Evolutionary conservation across 2,888 invertebrate species (phyloP).

Genomic region (Xestia ashworthii): DNA sequence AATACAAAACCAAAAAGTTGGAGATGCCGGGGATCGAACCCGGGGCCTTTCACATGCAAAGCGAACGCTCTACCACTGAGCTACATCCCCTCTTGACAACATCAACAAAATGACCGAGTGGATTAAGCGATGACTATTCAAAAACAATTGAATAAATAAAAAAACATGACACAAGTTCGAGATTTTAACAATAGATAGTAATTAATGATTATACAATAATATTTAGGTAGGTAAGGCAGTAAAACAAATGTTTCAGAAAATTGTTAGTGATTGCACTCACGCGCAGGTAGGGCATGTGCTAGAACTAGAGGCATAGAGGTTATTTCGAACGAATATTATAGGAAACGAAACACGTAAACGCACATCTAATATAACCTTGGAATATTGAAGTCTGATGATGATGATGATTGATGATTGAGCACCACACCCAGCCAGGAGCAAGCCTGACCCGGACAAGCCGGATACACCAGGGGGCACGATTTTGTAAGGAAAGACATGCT

Average conservation of each 20-base stretch:
- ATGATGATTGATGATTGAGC: too few species aligned
- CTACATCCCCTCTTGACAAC: slow-evolving; percentile 91
- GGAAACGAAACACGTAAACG: too few species aligned
- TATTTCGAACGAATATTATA: too few species aligned
- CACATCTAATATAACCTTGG: too few species aligned
- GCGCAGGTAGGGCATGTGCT: neutral
- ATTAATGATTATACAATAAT: neutral
- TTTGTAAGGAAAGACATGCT: too few species aligned
- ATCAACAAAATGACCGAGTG: rapidly evolving
- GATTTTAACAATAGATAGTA: slow-evolving; percentile 27
- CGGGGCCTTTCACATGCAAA: slow-evolving; percentile 99
- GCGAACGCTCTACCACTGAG: slow-evolving; percentile 99
- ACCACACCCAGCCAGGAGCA: too few species aligned
- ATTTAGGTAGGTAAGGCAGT: neutral
- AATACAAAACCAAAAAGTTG: slow-evolving; percentile 76
- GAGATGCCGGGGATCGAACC: slow-evolving; percentile 99
- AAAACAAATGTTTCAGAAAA: neutral
- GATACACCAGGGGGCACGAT: too few species aligned
- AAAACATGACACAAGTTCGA: neutral
- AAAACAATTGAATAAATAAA: slow-evolving; percentile 33
- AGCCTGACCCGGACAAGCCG: too few species aligned
- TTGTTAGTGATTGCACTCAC: neutral
- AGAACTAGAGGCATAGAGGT: too few species aligned
- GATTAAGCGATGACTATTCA: neutral
- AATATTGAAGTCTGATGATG: too few species aligned